Percentiles rank a stretch among this genome's conserved stretches.
Conservation (phyloP, 1,140 invertebrate genomes). For the Cydia fagiglandana region DNA sequence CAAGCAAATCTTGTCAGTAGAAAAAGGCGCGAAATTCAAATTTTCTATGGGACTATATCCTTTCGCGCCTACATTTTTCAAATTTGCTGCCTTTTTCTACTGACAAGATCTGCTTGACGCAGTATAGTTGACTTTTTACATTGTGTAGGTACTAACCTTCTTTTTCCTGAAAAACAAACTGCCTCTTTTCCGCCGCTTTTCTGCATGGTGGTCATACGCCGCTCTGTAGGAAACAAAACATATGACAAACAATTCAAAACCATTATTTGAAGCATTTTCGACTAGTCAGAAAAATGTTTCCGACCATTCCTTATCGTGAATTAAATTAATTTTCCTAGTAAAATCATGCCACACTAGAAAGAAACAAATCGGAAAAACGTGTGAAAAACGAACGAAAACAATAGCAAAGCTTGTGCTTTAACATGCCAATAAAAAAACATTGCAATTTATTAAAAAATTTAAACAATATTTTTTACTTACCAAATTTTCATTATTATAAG, state of each 20-base stretch:
- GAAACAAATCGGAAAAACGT: neutral
- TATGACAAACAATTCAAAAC: slow-evolving; percentile 33
- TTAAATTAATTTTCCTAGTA: neutral
- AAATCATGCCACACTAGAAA: slow-evolving; percentile 29
- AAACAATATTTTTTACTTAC: neutral
- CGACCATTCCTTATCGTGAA: neutral
- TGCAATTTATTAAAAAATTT: neutral
- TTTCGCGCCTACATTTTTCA: no score
- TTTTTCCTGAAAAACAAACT: slow-evolving; percentile 95
- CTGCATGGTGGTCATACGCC: slow-evolving; percentile 88
- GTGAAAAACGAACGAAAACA: slow-evolving; percentile 39
- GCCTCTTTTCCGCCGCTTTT: slow-evolving; percentile 91
- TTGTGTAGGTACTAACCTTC: no score
- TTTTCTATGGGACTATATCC: no score
- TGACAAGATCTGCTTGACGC: no score
- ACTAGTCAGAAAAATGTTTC: neutral
- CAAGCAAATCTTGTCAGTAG: no score
- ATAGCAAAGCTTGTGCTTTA: slow-evolving; percentile 45
- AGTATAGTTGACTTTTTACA: no score
- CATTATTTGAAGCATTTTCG: neutral
- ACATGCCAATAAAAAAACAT: slow-evolving; percentile 38
- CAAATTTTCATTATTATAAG: neutral
- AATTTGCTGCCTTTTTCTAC: no score
- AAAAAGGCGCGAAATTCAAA: no score
- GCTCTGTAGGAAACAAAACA: slow-evolving; percentile 73